Conservation (phyloP, 2,888 invertebrate species). For the Latheticus oryzae region DNA sequence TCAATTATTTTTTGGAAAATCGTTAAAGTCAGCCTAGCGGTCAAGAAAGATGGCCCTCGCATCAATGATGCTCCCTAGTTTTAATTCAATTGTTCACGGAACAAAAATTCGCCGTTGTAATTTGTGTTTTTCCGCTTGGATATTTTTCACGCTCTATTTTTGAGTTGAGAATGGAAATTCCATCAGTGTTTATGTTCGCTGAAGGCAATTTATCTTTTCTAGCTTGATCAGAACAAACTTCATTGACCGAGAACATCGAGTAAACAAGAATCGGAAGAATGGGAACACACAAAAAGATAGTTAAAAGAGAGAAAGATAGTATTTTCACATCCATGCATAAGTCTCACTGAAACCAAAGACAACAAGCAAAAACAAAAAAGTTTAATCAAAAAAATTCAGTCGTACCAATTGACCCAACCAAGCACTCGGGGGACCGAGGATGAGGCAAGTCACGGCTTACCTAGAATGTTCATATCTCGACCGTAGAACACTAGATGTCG, state of each 20-base stretch:
- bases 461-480: slow-evolving; percentile 67
- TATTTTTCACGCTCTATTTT: too few species aligned
- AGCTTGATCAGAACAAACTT: too few species aligned
- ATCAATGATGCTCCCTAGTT: too few species aligned
- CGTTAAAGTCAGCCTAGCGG: slow-evolving; percentile 9
- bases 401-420: slow-evolving; percentile 61
- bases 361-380: slow-evolving; percentile 49
- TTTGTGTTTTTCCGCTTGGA: too few species aligned
- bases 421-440: slow-evolving; percentile 51
- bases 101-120: too few species aligned
- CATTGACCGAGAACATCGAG: slow-evolving; percentile 4
- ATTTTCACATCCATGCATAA: slow-evolving; percentile 46
- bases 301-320: slow-evolving; percentile 11
- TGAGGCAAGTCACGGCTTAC: slow-evolving; percentile 61
- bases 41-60: neutral
- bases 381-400: slow-evolving; percentile 58
- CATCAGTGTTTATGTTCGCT: too few species aligned
- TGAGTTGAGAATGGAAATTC: too few species aligned
- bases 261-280: slow-evolving; percentile 5
- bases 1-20: slow-evolving; percentile 7
- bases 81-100: too few species aligned
- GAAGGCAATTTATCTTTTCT: too few species aligned
- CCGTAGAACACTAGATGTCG: slow-evolving; percentile 66
- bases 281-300: too few species aligned
- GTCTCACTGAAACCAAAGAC: slow-evolving; percentile 21